Percentiles rank a stretch among this genome's conserved stretches.
phyloP scores from a whole-genome alignment of 2,113 vertebrate genomes.

The Sturnira hondurensis region DNA sequence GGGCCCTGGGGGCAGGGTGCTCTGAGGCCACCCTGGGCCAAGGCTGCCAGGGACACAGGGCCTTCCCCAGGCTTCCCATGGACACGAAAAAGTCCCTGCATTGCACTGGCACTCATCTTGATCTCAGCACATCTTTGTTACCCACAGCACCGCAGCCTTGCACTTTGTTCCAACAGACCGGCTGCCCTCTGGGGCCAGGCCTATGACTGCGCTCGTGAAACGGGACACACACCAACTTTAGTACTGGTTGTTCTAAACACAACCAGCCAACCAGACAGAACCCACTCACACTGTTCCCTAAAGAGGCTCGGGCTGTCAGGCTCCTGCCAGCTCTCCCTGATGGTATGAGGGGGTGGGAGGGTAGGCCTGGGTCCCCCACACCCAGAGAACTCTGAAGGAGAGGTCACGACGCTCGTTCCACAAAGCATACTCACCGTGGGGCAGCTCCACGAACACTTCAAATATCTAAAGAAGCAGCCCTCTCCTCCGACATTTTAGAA shows the following conservation, averaged over 20 bases:
- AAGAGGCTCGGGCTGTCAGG: not conserved
- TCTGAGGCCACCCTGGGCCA: not conserved
- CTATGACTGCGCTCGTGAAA: too few species aligned
- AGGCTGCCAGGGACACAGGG: not conserved
- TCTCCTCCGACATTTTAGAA: not conserved
- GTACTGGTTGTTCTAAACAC: not conserved
- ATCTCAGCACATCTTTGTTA: not conserved
- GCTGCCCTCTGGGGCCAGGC: not conserved
- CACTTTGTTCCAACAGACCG: too few species aligned
- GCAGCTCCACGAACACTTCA: not conserved
- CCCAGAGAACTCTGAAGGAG: not conserved
- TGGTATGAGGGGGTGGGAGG: too few species aligned
- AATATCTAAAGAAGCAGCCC: not conserved
- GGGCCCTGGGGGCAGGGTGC: not conserved
- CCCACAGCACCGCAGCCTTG: not conserved
- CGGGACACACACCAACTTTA: not conserved
- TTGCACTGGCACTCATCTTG: not conserved
- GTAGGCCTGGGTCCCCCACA: not conserved
- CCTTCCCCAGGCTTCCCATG: not conserved
- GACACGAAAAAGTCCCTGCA: not conserved
- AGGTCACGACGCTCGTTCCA: rapidly evolving
- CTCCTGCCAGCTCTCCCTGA: not conserved
- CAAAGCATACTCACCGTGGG: not conserved
- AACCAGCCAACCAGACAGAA: not conserved
- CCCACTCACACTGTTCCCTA: not conserved